Evolutionary conservation across 2,888 invertebrate genomes (phyloP).

Genomic region (Lamproptera curius): DNA sequence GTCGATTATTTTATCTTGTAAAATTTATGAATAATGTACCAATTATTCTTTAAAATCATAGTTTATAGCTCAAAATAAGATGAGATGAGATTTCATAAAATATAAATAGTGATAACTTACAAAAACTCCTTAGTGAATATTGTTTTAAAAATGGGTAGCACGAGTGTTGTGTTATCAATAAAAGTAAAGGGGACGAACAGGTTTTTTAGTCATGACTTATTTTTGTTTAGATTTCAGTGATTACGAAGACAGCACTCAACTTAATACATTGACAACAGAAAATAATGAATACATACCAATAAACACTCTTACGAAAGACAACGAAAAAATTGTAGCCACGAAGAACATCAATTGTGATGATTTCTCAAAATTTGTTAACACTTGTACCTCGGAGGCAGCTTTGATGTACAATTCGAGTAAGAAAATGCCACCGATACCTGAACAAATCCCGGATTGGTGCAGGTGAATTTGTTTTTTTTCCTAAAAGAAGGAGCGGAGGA

Average conservation of each 20-base stretch:
- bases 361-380: slow-evolving; percentile 45
- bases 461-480: slow-evolving; percentile 41
- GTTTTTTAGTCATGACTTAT: too few species aligned
- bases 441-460: slow-evolving; percentile 57
- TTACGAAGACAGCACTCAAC: slow-evolving; percentile 31
- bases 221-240: slow-evolving; percentile 26
- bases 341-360: slow-evolving; percentile 53
- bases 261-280: slow-evolving; percentile 14
- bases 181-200: too few species aligned
- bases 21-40: too few species aligned
- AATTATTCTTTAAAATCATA: too few species aligned
- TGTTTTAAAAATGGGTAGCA: too few species aligned
- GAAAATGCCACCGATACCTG: slow-evolving; percentile 52
- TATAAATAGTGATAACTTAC: too few species aligned
- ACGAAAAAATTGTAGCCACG: slow-evolving; percentile 31
- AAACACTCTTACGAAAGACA: slow-evolving; percentile 31
- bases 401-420: slow-evolving; percentile 49
- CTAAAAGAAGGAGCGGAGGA: too few species aligned
- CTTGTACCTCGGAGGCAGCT: slow-evolving; percentile 53
- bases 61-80: too few species aligned
- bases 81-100: too few species aligned
- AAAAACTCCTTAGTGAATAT: too few species aligned
- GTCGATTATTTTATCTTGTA: too few species aligned
- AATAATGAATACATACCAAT: slow-evolving; percentile 49
- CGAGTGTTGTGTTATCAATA: too few species aligned